These are phyloP conservation scores for Poecilia latipinna DNA, from an alignment of 2,113 vertebrate genomes.

Conservation along the genomic window DNA sequence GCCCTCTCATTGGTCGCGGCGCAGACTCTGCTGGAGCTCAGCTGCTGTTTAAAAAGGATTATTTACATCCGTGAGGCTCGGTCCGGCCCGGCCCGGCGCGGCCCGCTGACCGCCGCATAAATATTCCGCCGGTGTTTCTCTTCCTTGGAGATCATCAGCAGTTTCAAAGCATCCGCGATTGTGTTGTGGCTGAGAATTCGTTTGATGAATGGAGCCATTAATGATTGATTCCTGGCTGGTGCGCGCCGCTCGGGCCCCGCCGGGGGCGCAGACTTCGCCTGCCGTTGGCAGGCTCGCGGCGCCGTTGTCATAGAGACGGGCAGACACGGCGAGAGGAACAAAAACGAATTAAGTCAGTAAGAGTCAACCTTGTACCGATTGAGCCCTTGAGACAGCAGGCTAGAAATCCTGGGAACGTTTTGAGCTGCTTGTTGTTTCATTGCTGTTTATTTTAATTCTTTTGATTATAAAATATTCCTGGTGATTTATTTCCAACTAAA, in stretches of 20 bases:
- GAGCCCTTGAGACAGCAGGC: conserved; percentile 24
- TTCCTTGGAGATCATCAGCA: conserved; percentile 27
- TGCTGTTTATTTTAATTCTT: too few species aligned
- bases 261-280: conserved; percentile 9
- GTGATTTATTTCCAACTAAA: background rate
- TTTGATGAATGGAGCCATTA: conserved; percentile 42
- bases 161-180: conserved; percentile 27
- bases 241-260: background rate
- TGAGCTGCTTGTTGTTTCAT: conserved; percentile 8
- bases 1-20: conserved; percentile 27
- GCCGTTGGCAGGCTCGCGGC: conserved; percentile 18
- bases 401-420: conserved; percentile 12
- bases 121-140: conserved; percentile 32
- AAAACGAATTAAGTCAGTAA: conserved; percentile 50
- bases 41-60: conserved; percentile 32
- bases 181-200: conserved; percentile 17
- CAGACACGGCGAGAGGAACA: conserved; percentile 43
- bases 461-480: background rate
- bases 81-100: conserved; percentile 6
- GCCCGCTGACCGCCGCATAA: conserved; percentile 22
- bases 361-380: conserved; percentile 8
- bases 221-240: conserved; percentile 46
- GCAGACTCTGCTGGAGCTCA: background rate
- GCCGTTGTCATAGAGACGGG: conserved; percentile 39
- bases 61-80: conserved; percentile 24